These are phyloP conservation scores for Galemys pyrenaicus DNA, from an alignment of 2,113 vertebrate species.

Conservation along the genomic window DNA sequence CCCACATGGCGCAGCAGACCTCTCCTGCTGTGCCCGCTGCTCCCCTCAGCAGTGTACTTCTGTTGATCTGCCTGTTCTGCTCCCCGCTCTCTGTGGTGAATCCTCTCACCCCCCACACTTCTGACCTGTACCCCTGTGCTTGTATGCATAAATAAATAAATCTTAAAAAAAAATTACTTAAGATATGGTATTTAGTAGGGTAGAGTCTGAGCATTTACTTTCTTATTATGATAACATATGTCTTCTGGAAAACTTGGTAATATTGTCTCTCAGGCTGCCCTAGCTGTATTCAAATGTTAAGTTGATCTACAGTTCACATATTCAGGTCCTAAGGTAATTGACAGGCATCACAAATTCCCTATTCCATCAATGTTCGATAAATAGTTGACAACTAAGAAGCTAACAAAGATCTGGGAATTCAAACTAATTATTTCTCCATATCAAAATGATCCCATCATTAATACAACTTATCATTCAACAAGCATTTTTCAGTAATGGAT, in stretches of 20 bases:
- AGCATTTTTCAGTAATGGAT: neutral
- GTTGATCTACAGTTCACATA: neutral
- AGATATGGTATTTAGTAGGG: neutral
- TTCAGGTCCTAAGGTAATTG: neutral
- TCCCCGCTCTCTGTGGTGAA: too few relatives aligned
- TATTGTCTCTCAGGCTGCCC: neutral
- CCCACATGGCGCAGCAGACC: too few relatives aligned
- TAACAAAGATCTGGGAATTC: neutral
- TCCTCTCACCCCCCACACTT: too few relatives aligned
- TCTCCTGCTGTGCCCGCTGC: too few relatives aligned
- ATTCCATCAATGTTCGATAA: neutral
- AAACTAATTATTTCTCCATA: conserved; percentile 21
- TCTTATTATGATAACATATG: neutral
- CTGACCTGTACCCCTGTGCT: too few relatives aligned
- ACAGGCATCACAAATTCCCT: neutral
- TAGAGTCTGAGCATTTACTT: conserved; percentile 3
- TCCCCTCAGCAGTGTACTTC: too few relatives aligned
- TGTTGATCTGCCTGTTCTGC: too few relatives aligned
- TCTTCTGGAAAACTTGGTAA: neutral
- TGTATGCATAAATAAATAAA: too few relatives aligned
- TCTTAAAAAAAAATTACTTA: too few relatives aligned
- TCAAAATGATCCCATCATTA: neutral
- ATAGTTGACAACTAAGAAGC: neutral
- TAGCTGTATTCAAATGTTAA: neutral
- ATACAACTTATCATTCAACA: neutral